Conservation (phyloP, 2,113 vertebrate species). For the Melanocharis versteri region DNA sequence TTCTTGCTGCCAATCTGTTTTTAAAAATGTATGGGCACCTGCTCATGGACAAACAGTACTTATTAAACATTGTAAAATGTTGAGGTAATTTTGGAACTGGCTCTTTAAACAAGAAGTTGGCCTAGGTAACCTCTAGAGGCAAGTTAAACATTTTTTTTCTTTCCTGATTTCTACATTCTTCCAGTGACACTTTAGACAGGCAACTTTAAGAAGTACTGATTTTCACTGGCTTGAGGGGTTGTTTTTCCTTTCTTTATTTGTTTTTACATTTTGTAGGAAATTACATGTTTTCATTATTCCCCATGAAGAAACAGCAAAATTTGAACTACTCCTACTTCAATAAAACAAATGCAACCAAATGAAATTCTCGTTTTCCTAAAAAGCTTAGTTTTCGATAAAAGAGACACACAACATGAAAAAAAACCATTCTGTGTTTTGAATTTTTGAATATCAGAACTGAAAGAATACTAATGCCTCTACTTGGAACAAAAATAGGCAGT, state of each 20-base stretch:
- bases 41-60: background rate
- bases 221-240: background rate
- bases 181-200: background rate
- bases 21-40: background rate
- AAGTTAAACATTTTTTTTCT: fast-evolving
- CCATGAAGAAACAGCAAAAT: background rate
- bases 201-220: background rate
- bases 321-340: background rate
- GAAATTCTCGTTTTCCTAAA: background rate
- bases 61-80: background rate
- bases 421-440: background rate
- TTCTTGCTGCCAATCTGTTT: background rate
- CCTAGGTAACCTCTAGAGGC: background rate
- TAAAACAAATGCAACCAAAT: background rate
- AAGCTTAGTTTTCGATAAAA: background rate
- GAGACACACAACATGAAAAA: background rate
- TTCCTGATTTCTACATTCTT: background rate
- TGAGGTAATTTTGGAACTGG: background rate
- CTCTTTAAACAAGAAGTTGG: background rate
- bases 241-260: background rate
- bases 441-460: background rate
- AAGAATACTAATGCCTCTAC: background rate
- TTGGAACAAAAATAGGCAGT: background rate
- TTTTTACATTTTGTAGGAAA: background rate
- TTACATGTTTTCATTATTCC: background rate